phyloP scores from a whole-genome alignment of 2,113 vertebrate species.

The Isichthys henryi region DNA sequence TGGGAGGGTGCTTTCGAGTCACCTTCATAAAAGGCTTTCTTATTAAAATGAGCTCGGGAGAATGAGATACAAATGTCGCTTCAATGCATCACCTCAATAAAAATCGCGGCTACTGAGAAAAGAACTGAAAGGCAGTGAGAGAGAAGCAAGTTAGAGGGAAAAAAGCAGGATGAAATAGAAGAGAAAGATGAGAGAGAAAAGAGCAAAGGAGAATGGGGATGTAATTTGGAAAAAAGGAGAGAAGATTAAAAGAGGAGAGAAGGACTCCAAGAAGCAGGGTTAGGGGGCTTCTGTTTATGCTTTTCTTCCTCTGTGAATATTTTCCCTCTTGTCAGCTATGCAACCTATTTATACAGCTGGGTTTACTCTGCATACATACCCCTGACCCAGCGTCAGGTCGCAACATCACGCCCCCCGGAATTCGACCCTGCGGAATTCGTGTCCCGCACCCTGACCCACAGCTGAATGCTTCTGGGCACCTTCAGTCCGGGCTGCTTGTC shows the following conservation, averaged over 20 bases:
- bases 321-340: background rate
- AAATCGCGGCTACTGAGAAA: background rate
- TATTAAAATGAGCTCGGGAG: background rate
- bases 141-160: background rate
- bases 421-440: background rate
- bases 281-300: background rate
- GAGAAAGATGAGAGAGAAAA: background rate
- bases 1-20: background rate
- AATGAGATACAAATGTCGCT: background rate
- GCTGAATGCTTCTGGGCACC: background rate
- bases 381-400: background rate
- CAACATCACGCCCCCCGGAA: background rate
- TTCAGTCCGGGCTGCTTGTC: background rate
- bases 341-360: slow-evolving; percentile 13
- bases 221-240: background rate
- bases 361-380: background rate
- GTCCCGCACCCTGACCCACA: background rate
- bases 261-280: background rate
- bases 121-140: background rate
- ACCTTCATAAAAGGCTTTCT: background rate
- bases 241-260: background rate
- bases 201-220: background rate
- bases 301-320: background rate
- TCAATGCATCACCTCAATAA: background rate
- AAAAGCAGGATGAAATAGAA: background rate